Conservation (phyloP, 2,797 vertebrate species). For the Choloepus didactylus region DNA sequence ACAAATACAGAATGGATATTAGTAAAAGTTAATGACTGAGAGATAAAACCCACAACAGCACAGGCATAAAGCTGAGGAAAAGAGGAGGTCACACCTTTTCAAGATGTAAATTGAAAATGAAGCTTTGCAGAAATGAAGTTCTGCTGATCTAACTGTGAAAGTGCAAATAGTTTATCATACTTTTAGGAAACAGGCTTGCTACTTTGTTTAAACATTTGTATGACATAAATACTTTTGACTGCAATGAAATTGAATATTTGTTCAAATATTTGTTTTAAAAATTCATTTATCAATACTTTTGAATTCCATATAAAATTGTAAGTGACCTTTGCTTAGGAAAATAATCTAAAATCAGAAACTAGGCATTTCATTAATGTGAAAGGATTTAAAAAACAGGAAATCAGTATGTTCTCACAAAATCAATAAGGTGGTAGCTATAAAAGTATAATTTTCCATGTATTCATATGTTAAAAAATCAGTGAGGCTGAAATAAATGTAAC, state of each 20-base stretch:
- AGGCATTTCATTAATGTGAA: background rate
- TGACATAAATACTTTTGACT: slow-evolving; percentile 47
- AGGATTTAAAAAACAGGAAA: slow-evolving; percentile 9
- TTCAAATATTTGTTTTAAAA: slow-evolving; percentile 31
- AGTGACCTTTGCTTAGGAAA: background rate
- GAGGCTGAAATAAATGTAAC: background rate
- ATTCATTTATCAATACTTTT: background rate
- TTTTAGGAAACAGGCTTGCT: slow-evolving; percentile 54
- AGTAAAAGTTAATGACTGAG: slow-evolving; percentile 31
- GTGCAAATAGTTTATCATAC: slow-evolving; percentile 64
- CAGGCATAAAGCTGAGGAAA: background rate
- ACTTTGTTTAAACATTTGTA: slow-evolving; percentile 58
- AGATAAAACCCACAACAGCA: slow-evolving; percentile 25
- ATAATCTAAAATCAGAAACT: slow-evolving; percentile 30
- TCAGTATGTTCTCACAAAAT: background rate
- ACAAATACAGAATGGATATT: slow-evolving; percentile 28
- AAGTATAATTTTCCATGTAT: background rate
- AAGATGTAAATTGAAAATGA: slow-evolving; percentile 74
- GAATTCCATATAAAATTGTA: background rate
- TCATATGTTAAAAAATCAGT: background rate
- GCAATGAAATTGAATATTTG: slow-evolving; percentile 32
- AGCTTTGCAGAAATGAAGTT: slow-evolving; percentile 31
- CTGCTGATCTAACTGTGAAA: slow-evolving; percentile 62
- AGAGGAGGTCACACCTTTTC: slow-evolving; percentile 51
- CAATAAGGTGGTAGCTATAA: background rate